A percentile compares a stretch with the other conserved stretches of the same genome.
phyloP scores from a whole-genome alignment of 2,888 invertebrate species.

The Rhingia rostrata region DNA sequence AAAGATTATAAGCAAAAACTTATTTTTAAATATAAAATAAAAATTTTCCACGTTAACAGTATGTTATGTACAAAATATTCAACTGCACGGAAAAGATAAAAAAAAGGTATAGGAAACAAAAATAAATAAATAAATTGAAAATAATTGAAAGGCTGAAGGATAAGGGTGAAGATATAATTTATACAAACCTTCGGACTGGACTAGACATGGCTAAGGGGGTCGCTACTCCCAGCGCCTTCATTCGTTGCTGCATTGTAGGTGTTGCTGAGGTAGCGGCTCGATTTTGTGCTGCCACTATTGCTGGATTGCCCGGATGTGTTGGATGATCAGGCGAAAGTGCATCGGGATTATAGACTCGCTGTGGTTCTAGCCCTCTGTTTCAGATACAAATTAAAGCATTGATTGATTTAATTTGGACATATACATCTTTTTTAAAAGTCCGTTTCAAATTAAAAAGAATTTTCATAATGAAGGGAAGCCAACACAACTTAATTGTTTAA shows the following conservation, averaged over 20 bases:
- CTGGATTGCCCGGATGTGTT: slow-evolving; percentile 80
- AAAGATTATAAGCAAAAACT: slow-evolving; percentile 13
- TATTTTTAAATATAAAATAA: background rate
- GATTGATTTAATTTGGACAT: no score
- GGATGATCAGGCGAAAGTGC: slow-evolving; percentile 86
- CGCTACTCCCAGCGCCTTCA: slow-evolving; percentile 94
- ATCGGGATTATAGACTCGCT: slow-evolving; percentile 86
- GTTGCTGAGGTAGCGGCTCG: slow-evolving; percentile 85
- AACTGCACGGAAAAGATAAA: slow-evolving; percentile 55
- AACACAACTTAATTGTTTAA: no score
- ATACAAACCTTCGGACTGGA: slow-evolving; percentile 90
- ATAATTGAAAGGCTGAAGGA: slow-evolving; percentile 20
- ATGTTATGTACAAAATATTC: slow-evolving; percentile 50
- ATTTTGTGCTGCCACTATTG: slow-evolving; percentile 83
- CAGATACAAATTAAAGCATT: background rate
- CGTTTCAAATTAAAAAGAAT: no score
- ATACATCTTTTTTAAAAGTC: no score
- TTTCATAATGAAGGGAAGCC: no score
- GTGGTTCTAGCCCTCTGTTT: slow-evolving; percentile 86
- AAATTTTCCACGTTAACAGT: slow-evolving; percentile 26
- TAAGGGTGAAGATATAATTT: background rate
- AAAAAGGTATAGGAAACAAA: slow-evolving; percentile 16
- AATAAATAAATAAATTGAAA: slow-evolving; percentile 17
- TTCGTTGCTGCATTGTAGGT: slow-evolving; percentile 95
- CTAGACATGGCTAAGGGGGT: slow-evolving; percentile 94